Evolutionary conservation across 2,888 invertebrate species (phyloP).

Genomic region (Macrosoma leucophasiata): DNA sequence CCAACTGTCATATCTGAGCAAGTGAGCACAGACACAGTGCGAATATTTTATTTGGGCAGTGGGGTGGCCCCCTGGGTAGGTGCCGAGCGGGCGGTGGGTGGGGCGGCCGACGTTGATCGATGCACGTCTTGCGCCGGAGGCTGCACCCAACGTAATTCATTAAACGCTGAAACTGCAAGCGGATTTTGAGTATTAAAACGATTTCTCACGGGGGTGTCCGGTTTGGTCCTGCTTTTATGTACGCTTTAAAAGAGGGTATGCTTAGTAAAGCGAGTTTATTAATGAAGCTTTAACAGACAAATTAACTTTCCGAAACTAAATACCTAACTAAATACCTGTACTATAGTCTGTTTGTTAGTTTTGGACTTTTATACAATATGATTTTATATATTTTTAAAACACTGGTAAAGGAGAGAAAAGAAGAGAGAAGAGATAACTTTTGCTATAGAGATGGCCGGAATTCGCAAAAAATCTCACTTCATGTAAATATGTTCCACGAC

Average conservation of each 20-base stretch:
- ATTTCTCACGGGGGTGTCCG: conserved; percentile 71
- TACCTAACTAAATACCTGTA: conserved; percentile 13
- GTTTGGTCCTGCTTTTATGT: conserved; percentile 53
- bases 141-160: conserved; percentile 76
- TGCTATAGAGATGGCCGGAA: too few relatives aligned
- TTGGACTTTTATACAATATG: too few relatives aligned
- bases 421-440: too few relatives aligned
- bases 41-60: conserved; percentile 74
- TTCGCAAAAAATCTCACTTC: too few relatives aligned
- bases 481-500: too few relatives aligned
- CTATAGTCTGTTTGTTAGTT: too few relatives aligned
- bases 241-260: conserved; percentile 44
- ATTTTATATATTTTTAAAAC: too few relatives aligned
- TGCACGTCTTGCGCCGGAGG: conserved; percentile 79
- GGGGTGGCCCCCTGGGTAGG: conserved; percentile 53
- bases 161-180: conserved; percentile 74
- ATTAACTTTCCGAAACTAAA: conserved; percentile 22
- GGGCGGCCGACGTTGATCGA: conserved; percentile 77
- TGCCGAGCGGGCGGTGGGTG: conserved; percentile 32
- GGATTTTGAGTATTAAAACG: conserved; percentile 75
- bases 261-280: conserved; percentile 56
- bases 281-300: conserved; percentile 47
- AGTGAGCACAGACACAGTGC: conserved; percentile 49
- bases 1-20: conserved; percentile 56
- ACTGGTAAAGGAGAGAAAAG: too few relatives aligned